Conservation (phyloP, 1,140 invertebrate genomes). For the Caenorhabditis inopinata region DNA sequence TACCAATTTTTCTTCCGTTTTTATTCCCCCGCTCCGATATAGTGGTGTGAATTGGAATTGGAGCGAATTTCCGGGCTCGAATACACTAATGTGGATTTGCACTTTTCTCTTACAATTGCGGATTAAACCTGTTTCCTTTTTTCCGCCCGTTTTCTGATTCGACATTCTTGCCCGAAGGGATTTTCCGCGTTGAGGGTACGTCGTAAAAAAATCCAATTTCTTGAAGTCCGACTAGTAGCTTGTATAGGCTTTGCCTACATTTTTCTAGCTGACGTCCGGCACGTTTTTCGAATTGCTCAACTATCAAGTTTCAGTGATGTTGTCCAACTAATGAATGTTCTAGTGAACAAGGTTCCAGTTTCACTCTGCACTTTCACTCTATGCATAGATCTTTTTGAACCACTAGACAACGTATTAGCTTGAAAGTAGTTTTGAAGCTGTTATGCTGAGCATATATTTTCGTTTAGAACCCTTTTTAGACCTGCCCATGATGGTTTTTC, state of each 20-base stretch:
- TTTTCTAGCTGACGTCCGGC: neutral
- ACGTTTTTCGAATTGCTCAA: slow-evolving; percentile 3
- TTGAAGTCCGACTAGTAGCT: neutral
- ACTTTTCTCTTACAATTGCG: neutral
- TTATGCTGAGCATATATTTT: neutral
- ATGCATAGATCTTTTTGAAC: slow-evolving; percentile 25
- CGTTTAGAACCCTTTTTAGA: neutral
- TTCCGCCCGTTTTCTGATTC: slow-evolving; percentile 21
- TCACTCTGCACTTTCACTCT: neutral
- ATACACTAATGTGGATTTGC: slow-evolving; percentile 28
- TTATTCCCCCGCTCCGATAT: neutral
- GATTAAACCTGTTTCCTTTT: neutral
- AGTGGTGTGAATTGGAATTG: slow-evolving; percentile 1
- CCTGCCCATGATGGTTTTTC: neutral
- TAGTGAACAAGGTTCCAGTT: slow-evolving; percentile 23
- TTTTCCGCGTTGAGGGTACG: neutral
- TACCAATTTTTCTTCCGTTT: neutral
- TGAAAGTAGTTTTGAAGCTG: slow-evolving; percentile 13
- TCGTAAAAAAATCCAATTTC: neutral
- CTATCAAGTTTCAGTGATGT: neutral
- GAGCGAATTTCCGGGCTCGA: slow-evolving; percentile 23
- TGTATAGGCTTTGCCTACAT: neutral
- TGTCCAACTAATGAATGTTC: slow-evolving; percentile 22
- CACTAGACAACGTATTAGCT: neutral
- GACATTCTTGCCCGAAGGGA: neutral